phyloP scores from a whole-genome alignment of 1,140 invertebrate genomes.

The Meloidogyne hapla region DNA sequence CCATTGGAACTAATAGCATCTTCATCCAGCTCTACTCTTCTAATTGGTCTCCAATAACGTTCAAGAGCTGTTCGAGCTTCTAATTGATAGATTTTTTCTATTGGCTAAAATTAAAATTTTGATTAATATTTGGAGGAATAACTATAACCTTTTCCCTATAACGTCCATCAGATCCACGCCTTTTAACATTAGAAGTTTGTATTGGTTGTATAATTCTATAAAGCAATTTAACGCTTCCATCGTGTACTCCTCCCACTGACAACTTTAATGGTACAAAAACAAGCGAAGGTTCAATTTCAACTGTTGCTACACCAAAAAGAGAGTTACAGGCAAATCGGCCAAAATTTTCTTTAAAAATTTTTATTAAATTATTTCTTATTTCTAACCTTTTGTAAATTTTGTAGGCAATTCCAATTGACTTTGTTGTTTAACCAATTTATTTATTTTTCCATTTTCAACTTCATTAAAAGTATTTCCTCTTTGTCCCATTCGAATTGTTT shows the following conservation, averaged over 20 bases:
- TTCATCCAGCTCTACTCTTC: slow-evolving; percentile 12
- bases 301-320: slow-evolving; percentile 45
- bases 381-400: slow-evolving; percentile 16
- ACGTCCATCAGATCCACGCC: too few relatives aligned
- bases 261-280: slow-evolving; percentile 3
- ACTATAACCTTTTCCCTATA: too few relatives aligned
- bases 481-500: background rate
- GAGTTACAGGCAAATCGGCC: slow-evolving; percentile 49
- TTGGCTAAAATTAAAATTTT: background rate
- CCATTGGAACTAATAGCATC: too few relatives aligned
- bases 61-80: slow-evolving; percentile 40
- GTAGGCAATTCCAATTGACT: slow-evolving; percentile 23
- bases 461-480: background rate
- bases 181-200: too few relatives aligned
- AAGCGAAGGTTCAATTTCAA: slow-evolving; percentile 27
- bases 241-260: background rate
- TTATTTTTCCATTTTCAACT: background rate
- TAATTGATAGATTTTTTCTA: slow-evolving; percentile 21
- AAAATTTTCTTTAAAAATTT: slow-evolving; percentile 28
- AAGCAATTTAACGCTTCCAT: background rate
- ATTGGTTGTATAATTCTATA: slow-evolving; percentile 21
- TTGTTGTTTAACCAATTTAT: background rate
- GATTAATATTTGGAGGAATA: too few relatives aligned
- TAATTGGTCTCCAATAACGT: slow-evolving; percentile 33
- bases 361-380: background rate